phyloP scores from a whole-genome alignment of 2,797 vertebrate genomes.

The Diplodus sargus region DNA sequence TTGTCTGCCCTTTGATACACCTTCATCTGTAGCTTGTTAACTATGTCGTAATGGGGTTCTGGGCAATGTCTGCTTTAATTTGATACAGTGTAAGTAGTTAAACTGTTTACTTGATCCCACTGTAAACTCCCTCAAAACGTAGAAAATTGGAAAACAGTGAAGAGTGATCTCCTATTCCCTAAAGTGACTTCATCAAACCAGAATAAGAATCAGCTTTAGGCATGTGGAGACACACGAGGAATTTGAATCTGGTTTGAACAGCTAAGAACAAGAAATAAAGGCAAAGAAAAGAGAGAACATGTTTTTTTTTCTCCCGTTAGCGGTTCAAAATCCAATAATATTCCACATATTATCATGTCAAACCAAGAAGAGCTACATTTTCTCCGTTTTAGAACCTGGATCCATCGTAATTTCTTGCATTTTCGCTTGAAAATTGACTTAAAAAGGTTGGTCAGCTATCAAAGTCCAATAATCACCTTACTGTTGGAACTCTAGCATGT shows the following conservation, averaged over 20 bases:
- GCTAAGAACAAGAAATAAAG: no score
- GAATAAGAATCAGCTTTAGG: no score
- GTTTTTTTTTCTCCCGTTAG: neutral
- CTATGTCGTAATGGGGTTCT: neutral
- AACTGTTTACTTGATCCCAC: neutral
- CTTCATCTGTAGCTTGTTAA: neutral
- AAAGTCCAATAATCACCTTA: neutral
- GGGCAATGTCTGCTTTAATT: neutral
- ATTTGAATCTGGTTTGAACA: no score
- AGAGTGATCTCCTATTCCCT: neutral
- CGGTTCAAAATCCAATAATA: neutral
- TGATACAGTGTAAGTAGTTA: neutral
- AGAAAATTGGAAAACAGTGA: neutral
- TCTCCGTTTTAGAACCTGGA: neutral
- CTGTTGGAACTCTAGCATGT: neutral
- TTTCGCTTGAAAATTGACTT: neutral
- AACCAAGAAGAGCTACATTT: neutral
- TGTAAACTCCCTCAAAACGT: neutral
- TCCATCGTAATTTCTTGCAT: neutral
- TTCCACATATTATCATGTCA: neutral
- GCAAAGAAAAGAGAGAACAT: no score
- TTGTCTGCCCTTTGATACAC: neutral
- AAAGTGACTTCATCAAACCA: neutral
- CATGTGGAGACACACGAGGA: no score
- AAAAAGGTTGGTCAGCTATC: neutral